Evolutionary conservation across 2,888 invertebrate genomes (phyloP).

Genomic region (Melangyna quadrimaculata): DNA sequence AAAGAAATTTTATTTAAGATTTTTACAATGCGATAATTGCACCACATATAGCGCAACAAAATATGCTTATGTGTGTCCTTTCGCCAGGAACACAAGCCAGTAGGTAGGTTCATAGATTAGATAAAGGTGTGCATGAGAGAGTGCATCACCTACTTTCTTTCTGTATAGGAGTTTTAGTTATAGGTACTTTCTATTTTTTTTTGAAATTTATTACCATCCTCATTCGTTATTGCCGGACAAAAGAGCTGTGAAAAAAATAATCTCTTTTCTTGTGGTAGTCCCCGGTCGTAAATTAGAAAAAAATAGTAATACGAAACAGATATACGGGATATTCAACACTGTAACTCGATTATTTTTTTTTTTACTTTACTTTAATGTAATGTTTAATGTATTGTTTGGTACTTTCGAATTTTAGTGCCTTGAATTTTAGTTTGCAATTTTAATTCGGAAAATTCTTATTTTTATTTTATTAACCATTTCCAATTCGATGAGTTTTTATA

Average conservation of each 20-base stretch:
- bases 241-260: conserved; percentile 60
- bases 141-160: conserved; percentile 38
- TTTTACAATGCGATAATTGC: conserved; percentile 70
- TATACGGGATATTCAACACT: conserved; percentile 17
- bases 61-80: conserved; percentile 40
- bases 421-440: not conserved
- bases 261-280: conserved; percentile 67
- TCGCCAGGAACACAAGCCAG: conserved; percentile 1
- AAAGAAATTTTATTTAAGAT: conserved; percentile 64
- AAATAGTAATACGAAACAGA: conserved; percentile 2
- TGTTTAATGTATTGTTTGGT: not conserved
- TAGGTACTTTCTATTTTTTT: conserved; percentile 53
- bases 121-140: not conserved
- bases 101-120: not conserved
- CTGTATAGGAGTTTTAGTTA: not conserved
- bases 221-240: conserved; percentile 8
- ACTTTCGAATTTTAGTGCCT: not conserved
- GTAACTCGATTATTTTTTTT: conserved; percentile 35
- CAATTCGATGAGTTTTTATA: too few relatives aligned
- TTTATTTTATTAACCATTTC: not conserved
- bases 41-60: conserved; percentile 67
- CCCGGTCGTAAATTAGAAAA: conserved; percentile 52
- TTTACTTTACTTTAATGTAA: not conserved
- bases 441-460: not conserved
- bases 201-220: conserved; percentile 51